Evolutionary conservation across 2,797 vertebrate genomes (phyloP).

Genomic region (Rachycentron canadum): DNA sequence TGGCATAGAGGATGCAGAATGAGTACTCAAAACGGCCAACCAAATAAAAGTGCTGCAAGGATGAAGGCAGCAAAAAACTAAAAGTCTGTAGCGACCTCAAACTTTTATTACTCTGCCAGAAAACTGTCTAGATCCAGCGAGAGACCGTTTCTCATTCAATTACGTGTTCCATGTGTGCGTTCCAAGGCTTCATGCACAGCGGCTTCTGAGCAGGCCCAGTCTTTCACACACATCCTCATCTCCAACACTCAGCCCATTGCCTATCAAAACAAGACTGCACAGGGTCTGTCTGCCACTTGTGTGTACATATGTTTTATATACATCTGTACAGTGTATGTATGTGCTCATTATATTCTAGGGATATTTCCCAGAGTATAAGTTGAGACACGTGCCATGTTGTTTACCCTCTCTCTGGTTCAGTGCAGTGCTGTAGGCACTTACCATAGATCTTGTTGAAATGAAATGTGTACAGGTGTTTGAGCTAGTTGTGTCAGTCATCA

Average conservation of each 20-base stretch:
- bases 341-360: conserved; percentile 16
- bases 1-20: conserved; percentile 64
- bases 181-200: conserved; percentile 79
- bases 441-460: conserved; percentile 21
- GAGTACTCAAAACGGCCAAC: conserved; percentile 65
- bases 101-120: conserved; percentile 79
- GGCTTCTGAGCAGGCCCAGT: conserved; percentile 74
- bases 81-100: conserved; percentile 63
- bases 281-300: conserved; percentile 38
- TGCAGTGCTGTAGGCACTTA: conserved; percentile 9
- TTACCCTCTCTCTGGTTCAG: conserved; percentile 27
- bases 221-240: conserved; percentile 77
- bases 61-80: conserved; percentile 65
- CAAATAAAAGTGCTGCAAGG: conserved; percentile 74
- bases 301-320: conserved; percentile 46
- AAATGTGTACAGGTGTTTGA: conserved; percentile 56
- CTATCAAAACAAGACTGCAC: conserved; percentile 72
- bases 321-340: conserved; percentile 30
- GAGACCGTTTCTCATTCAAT: conserved; percentile 84
- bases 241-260: conserved; percentile 66
- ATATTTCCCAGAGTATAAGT: conserved; percentile 36
- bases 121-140: conserved; percentile 76
- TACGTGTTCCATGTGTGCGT: conserved; percentile 81
- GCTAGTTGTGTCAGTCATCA: conserved; percentile 19
- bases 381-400: conserved; percentile 48